Base-by-base conservation (phyloP, 35 echinoderm and acorn worm species). In the Stichopus chloronotus region DNA sequence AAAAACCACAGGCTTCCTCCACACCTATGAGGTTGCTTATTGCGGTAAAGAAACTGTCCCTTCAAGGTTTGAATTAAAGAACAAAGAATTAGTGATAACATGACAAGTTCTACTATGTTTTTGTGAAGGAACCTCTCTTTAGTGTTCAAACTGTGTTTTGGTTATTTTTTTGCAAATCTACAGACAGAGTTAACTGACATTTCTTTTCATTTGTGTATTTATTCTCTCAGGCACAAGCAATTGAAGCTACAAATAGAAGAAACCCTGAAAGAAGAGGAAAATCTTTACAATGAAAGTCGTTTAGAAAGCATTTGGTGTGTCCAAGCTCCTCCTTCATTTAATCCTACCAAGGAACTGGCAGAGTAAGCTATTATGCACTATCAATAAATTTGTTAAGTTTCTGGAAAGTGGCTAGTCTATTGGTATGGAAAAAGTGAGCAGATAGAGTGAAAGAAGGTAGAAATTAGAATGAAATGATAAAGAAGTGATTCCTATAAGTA, bases 251-350 rank as follows among this genome's bases (percentile, higher is more conserved):
- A 85, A 23, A 85, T 85, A 9, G 57, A 85, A 85, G 17, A 58
- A 1, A 16, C 24, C 21, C 57, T 85, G 9, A 56, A 60, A 13
- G 16, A 55, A 20, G 82, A 85, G n/a, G 82, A 58, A 53, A 58
- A 85, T 59, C 57, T 58, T 8, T 7, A 85, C 24, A 13, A 55
- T 6, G 55, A 58, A 53, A 23, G 17, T 10, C 25, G 17, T 1
- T 56, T 57, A 55, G 82, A 23, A 55, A 19, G 20, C 55, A n/a
- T 56, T 14, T 85, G 82, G 82, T 58, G 54, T n/a, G 58, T 85
- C 21, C 82, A 85, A 53, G 58, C 54, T 58, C 82, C 82, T 23
- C 82, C 82, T 17, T 85, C 82, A 30, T 85, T 85, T 17, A 11
- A 85, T 85, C 82, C 82, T 2, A 85, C 82, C 22, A 17, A 56